A percentile compares a stretch with the other conserved stretches of the same genome.
phyloP scores from a whole-genome alignment of 2,113 vertebrate species.

The Trogon surrucura region DNA sequence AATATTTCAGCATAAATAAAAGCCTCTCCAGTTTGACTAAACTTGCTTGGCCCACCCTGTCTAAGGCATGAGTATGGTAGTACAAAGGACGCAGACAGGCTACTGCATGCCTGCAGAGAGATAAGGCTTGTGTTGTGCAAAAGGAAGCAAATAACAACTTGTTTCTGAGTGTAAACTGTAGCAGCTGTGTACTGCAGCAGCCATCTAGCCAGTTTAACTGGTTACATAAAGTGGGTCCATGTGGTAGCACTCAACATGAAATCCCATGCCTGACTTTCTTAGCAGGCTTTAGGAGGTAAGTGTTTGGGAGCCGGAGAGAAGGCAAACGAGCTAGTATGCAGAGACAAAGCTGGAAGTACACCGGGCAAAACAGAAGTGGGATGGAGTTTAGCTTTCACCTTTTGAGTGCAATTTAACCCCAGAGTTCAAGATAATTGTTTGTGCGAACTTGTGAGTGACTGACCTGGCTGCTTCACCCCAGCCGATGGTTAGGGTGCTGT shows the following conservation, averaged over 20 bases:
- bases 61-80: background rate
- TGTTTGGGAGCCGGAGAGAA: background rate
- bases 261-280: background rate
- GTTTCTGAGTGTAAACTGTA: background rate
- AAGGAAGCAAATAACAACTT: background rate
- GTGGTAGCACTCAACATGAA: background rate
- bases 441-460: background rate
- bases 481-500: background rate
- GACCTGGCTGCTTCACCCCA: background rate
- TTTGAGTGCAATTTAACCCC: background rate
- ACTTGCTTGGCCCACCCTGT: background rate
- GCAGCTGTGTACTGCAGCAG: background rate
- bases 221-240: background rate
- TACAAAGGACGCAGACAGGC: background rate
- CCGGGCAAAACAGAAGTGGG: background rate
- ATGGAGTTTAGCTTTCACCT: background rate
- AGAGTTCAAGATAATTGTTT: background rate
- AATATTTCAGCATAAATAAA: background rate
- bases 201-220: constrained; percentile 19
- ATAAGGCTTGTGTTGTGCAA: constrained; percentile 15
- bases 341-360: background rate
- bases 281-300: background rate
- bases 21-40: background rate
- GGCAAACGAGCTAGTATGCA: background rate
- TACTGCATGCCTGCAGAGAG: background rate